Percentiles rank a stretch among this genome's conserved stretches.
These are phyloP conservation scores for Oreocharis arfaki DNA, from an alignment of 2,113 vertebrate species.

Conservation along the genomic window DNA sequence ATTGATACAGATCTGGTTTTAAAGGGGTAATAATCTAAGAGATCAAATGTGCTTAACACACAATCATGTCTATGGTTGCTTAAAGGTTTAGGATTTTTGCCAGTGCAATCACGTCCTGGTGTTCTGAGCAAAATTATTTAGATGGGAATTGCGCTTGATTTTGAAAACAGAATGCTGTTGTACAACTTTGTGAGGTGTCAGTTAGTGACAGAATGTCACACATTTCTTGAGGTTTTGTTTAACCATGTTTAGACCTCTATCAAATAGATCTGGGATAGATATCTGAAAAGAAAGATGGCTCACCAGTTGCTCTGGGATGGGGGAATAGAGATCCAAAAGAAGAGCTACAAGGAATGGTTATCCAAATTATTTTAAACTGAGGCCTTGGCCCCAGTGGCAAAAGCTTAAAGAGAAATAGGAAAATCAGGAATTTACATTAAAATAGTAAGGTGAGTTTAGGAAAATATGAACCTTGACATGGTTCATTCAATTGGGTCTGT, in stretches of 20 bases:
- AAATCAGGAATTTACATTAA: background rate
- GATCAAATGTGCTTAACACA: background rate
- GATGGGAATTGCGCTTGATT: background rate
- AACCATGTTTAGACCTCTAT: background rate
- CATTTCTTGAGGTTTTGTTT: background rate
- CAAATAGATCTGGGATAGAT: background rate
- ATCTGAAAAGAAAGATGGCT: background rate
- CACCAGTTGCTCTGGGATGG: background rate
- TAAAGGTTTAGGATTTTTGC: background rate
- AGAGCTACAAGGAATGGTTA: background rate
- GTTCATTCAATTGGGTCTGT: background rate
- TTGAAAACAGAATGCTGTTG: background rate
- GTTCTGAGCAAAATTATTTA: background rate
- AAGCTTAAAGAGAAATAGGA: background rate
- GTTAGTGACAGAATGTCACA: background rate
- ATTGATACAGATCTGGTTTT: background rate
- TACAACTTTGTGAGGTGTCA: background rate
- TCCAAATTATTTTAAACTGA: background rate
- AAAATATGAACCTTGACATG: background rate
- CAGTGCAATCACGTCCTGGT: background rate
- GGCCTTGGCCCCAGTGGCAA: background rate
- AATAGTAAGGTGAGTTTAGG: background rate
- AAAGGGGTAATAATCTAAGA: background rate
- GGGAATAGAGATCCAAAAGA: background rate
- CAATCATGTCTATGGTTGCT: background rate